These are phyloP conservation scores for Stegastes partitus DNA, from an alignment of 2,113 vertebrate species.

Conservation along the genomic window DNA sequence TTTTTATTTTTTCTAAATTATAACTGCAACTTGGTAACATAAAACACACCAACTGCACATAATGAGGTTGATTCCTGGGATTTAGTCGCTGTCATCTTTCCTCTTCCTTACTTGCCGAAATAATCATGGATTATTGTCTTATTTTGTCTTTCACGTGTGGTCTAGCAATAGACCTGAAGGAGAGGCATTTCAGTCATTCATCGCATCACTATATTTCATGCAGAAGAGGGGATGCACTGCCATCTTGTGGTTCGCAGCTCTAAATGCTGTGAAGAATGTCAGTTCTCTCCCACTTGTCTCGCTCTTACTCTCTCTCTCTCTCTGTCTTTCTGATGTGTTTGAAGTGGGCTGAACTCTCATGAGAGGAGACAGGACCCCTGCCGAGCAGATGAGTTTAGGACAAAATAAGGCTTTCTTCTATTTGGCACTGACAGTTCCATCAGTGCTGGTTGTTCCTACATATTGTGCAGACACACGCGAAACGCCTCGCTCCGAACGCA, in stretches of 20 bases:
- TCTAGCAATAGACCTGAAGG: conserved; percentile 1
- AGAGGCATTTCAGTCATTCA: conserved; percentile 35
- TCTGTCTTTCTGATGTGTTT: conserved; percentile 23
- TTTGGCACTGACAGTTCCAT: conserved; percentile 6
- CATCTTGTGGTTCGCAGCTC: conserved; percentile 67
- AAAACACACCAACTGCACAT: background rate
- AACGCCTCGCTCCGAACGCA: background rate
- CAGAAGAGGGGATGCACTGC: conserved; percentile 66
- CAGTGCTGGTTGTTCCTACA: background rate
- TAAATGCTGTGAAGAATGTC: background rate
- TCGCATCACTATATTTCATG: background rate
- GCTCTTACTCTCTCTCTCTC: background rate
- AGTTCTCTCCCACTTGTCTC: background rate
- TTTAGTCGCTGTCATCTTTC: background rate
- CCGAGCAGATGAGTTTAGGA: conserved; percentile 34
- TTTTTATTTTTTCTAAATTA: conserved; percentile 2
- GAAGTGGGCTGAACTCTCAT: conserved; percentile 38
- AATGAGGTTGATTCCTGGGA: background rate
- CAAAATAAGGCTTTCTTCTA: conserved; percentile 24
- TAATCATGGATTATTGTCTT: background rate
- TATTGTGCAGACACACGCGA: background rate
- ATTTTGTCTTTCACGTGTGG: conserved; percentile 4
- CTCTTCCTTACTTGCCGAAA: background rate
- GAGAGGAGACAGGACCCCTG: conserved; percentile 35
- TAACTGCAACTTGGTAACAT: background rate